phyloP scores from a whole-genome alignment of 2,888 invertebrate species.

The Mythimna albipuncta region DNA sequence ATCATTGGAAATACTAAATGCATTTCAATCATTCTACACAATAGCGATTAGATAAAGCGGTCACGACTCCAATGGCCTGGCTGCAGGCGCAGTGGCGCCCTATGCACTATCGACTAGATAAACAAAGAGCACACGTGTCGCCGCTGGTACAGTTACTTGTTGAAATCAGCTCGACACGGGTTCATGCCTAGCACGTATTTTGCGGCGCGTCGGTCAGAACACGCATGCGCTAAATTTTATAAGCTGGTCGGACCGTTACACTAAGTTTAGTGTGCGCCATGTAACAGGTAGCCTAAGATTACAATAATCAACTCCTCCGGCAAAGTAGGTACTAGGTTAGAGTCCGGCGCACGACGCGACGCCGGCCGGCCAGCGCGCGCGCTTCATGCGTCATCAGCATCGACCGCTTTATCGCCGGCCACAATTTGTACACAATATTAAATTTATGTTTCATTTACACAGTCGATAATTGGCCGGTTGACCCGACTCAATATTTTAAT shows the following conservation, averaged over 20 bases:
- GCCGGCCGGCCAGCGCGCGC: constrained; percentile 60
- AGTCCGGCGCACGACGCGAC: constrained; percentile 17
- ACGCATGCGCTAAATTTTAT: constrained; percentile 74
- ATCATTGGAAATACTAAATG: constrained; percentile 57
- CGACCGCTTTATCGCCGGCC: constrained; percentile 63
- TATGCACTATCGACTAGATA: constrained; percentile 59
- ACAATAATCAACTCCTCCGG: constrained; percentile 70
- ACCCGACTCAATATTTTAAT: constrained; percentile 68
- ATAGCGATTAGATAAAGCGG: constrained; percentile 68
- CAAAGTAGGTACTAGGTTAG: constrained; percentile 54
- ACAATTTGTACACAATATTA: constrained; percentile 65
- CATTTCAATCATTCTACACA: constrained; percentile 54
- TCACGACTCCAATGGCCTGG: constrained; percentile 56
- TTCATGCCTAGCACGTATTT: constrained; percentile 69
- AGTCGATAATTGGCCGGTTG: constrained; percentile 70
- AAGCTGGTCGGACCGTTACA: constrained; percentile 76
- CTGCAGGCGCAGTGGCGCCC: constrained; percentile 45
- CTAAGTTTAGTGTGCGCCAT: constrained; percentile 66
- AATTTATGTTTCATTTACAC: constrained; percentile 64
- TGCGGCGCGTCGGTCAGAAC: constrained; percentile 54
- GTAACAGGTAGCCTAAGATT: constrained; percentile 74
- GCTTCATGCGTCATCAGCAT: constrained; percentile 60
- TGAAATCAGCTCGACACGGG: constrained; percentile 39
- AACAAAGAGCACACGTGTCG: constrained; percentile 71
- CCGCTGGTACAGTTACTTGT: constrained; percentile 48